These are phyloP conservation scores for Pholis gunnellus DNA, from an alignment of 2,113 vertebrate genomes.

Conservation along the genomic window DNA sequence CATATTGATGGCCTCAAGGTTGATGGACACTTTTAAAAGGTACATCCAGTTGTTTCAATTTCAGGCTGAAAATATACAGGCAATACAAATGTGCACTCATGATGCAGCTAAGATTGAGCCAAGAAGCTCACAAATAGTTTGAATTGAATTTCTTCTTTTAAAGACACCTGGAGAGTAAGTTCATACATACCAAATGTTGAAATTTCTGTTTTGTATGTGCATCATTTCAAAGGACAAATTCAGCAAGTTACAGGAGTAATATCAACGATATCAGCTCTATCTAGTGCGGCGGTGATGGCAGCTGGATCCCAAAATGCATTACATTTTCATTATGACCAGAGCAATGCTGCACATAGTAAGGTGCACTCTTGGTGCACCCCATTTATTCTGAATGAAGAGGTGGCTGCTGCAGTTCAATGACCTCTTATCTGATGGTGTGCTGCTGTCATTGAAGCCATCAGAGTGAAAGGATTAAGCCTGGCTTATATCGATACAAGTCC, in stretches of 20 bases:
- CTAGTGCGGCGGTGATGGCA: conserved; percentile 58
- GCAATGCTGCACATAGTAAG: conserved; percentile 77
- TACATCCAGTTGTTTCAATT: conserved; percentile 30
- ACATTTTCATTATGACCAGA: conserved; percentile 85
- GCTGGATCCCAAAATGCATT: conserved; percentile 81
- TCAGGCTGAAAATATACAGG: conserved; percentile 5
- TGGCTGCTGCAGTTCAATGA: conserved; percentile 84
- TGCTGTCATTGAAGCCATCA: conserved; percentile 85
- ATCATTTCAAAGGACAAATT: conserved; percentile 69
- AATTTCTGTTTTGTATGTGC: conserved; percentile 56
- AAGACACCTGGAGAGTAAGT: conserved; percentile 18
- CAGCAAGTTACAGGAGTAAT: conserved; percentile 68
- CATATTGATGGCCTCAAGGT: conserved; percentile 34
- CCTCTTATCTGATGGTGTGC: conserved; percentile 84
- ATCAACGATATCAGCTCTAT: conserved; percentile 68
- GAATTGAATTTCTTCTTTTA: conserved; percentile 46
- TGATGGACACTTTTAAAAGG: conserved; percentile 39
- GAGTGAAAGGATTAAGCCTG: conserved; percentile 84
- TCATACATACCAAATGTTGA: conserved; percentile 48
- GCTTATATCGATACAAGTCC: conserved; percentile 83
- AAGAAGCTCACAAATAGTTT: conserved; percentile 43
- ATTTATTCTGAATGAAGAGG: conserved; percentile 86
- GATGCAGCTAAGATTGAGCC: conserved; percentile 1
- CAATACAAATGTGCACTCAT: conserved; percentile 3
- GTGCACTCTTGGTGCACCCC: conserved; percentile 83